Base-by-base conservation (phyloP, 2,113 vertebrate species). In the Turdus rufiventris region DNA sequence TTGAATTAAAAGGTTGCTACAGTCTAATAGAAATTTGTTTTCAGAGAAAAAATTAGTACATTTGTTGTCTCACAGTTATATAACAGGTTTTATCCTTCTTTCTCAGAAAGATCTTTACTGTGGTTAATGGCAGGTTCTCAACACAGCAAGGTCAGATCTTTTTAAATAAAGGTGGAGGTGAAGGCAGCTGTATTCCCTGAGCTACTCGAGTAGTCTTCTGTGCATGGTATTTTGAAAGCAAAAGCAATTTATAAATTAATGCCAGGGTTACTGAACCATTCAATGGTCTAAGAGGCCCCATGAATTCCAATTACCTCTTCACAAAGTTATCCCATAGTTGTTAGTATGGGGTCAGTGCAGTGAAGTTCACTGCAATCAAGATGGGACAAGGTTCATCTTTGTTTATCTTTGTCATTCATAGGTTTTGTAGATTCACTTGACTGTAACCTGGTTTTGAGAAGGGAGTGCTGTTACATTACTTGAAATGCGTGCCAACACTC, bases 161-260 rank as follows among this genome's bases (percentile, higher is more conserved):
- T 90, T 88, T 31, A 85, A 82, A 92, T 50, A 51, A 76, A 74
- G 38, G 24, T 24, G 8, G 21, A 72, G 25, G 62, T 88, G 58
- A 85, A 90, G 38, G 50, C 40, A 90, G 53, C 18, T 31, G 13
- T 75, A 88, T 91, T 88, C 48, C 71, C 66, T 79, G 43, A 79
- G 48, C 57, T 81, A 34, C 71, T 70, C 89, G 60, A 91, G 67
- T 62, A 85, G 57, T 58, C 34, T 89, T 75, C 48, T 90, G n/a
- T 92, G n/a, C 17, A 57, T 48, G 18, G 54, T 61, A 83, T 95
- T 92, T 91, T 88, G 85, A 90, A 95, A 88, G 75, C 20, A 93
- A 93, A 95, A 75, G 17, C 50, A 90, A 85, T 85, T 85, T 85
- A 72, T 83, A 88, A 90, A 90, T 88, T 83, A 88, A 88, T 79